Evolutionary conservation across 53 echinoderm and acorn worm species (phyloP), one percentile per base, ranked within the genome.

Genomic region (Echinometra lucunter): DNA sequence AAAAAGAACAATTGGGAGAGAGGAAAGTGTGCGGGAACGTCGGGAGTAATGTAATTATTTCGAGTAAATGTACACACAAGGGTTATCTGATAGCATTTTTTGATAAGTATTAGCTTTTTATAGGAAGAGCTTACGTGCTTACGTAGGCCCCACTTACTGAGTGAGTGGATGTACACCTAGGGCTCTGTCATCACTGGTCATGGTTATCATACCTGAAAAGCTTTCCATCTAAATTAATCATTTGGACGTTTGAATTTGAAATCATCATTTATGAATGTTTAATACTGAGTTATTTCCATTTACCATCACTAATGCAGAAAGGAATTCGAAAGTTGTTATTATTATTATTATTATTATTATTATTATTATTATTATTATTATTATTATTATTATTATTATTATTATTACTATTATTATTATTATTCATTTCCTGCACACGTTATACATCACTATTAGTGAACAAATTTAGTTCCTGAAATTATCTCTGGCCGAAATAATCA

Each of bases 1-100:
- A 40, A 18, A 63, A 53, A 78, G 40, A 42, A 42, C 42, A 78
- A 78, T 78, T 40, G 78, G 78, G 42, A 35, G 23, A 23, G 38
- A 5, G 78, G 13, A 35, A 78, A n/a, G 42, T 42, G 78, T 78
- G 78, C 78, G 42, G 21, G 78, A 19, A 42, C 19, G 42, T 1
- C 1, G 42, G 21, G 8, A 78, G 42, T 78, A 78, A 78, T 78
- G 78, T 78, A 78, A 78, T 78, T 78, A 78, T 78, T 30, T 42
- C 6, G 42, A 78, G 78, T 78, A 78, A 78, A 78, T 78, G 78
- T 42, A 78, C 23, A 38, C 78, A 40, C 78, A 78, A 21, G 78
- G 78, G 78, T 78, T 42, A 78, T 78, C 78, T 78, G 78, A 78
- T 78, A 78, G 78, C 78, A 40, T 78, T 6, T 75, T 40, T 38